Conservation (phyloP, 1,140 invertebrate genomes). For the Brevipalpus yothersi region DNA sequence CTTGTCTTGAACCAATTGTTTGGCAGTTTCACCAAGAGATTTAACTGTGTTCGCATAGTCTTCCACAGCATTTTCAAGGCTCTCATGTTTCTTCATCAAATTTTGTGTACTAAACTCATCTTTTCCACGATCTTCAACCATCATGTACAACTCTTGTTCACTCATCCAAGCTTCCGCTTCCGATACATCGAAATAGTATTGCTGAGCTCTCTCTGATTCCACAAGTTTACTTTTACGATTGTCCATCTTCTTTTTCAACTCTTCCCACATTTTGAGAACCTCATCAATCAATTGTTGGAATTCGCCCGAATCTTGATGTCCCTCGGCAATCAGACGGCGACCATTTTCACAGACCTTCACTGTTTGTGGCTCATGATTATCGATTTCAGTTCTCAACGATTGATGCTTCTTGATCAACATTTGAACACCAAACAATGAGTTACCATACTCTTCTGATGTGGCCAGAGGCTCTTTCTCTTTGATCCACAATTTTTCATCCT, state of each 20-base stretch:
- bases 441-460: constrained; percentile 68
- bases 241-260: constrained; percentile 61
- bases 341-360: constrained; percentile 76
- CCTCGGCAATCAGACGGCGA: constrained; percentile 79
- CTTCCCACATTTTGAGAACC: constrained; percentile 61
- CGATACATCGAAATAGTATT: constrained; percentile 91
- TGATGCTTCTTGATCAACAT: constrained; percentile 94
- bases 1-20: constrained; percentile 63
- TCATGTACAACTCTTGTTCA: constrained; percentile 98
- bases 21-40: constrained; percentile 75
- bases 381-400: constrained; percentile 80
- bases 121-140: constrained; percentile 96
- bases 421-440: constrained; percentile 85
- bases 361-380: constrained; percentile 92
- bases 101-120: constrained; percentile 97
- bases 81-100: constrained; percentile 96
- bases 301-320: constrained; percentile 66
- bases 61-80: constrained; percentile 79
- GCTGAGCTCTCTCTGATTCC: constrained; percentile 42
- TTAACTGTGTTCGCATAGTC: constrained; percentile 91
- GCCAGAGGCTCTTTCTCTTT: constrained; percentile 89
- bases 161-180: constrained; percentile 99
- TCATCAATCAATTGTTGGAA: constrained; percentile 70
- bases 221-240: constrained; percentile 34
- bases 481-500: constrained; percentile 97